Conservation (phyloP, 2,113 vertebrate species). For the Isurus oxyrinchus region DNA sequence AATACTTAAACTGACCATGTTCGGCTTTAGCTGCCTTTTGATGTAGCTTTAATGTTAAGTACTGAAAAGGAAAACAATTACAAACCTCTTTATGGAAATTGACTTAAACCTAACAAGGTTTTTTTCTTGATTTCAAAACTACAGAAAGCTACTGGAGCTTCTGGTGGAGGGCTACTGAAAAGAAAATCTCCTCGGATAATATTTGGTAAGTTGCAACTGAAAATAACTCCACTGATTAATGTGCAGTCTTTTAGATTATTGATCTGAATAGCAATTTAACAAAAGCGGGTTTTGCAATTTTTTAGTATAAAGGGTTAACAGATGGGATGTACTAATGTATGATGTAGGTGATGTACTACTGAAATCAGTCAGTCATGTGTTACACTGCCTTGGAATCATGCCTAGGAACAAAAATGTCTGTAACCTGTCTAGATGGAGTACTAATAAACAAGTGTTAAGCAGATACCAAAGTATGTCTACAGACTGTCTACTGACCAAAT, state of each 20-base stretch:
- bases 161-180: conserved; percentile 82
- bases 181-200: conserved; percentile 86
- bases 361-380: no score
- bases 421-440: no score
- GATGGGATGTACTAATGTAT: no score
- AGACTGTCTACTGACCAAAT: no score
- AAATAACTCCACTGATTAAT: background rate
- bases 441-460: no score
- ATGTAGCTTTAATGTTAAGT: background rate
- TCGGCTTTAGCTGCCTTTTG: background rate
- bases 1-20: background rate
- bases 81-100: background rate
- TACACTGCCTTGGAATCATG: no score
- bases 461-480: no score
- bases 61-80: background rate
- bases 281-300: background rate
- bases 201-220: conserved; percentile 63
- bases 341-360: no score
- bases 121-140: conserved; percentile 45
- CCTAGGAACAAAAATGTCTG: no score
- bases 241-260: background rate
- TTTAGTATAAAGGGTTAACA: no score
- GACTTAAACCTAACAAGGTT: background rate
- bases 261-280: background rate
- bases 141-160: conserved; percentile 90